phyloP scores from a whole-genome alignment of 2,113 vertebrate genomes.

The Labeo rohita region DNA sequence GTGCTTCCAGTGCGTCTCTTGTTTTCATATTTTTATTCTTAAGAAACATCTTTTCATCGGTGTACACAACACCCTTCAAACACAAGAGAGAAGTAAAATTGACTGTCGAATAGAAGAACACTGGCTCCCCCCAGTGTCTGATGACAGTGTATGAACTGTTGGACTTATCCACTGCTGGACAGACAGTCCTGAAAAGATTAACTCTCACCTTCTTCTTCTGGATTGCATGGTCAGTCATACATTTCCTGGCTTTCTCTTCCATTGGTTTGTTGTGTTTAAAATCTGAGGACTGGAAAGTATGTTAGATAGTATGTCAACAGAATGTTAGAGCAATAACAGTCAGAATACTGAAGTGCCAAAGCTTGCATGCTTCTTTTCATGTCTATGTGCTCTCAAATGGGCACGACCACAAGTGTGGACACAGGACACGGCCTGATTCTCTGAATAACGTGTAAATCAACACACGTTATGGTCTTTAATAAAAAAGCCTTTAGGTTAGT shows the following conservation, averaged over 20 bases:
- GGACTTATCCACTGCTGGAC: background rate
- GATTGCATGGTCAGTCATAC: conserved; percentile 84
- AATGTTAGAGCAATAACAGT: too few species aligned
- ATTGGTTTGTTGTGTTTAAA: conserved; percentile 89
- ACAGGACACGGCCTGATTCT: too few species aligned
- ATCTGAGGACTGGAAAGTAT: conserved; percentile 82
- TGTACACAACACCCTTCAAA: conserved; percentile 59
- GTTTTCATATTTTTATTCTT: conserved; percentile 51
- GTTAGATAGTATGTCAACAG: too few species aligned
- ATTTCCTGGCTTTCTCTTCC: conserved; percentile 80
- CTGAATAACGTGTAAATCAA: too few species aligned
- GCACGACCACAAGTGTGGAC: too few species aligned
- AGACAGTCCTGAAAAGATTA: background rate
- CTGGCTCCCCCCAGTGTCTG: conserved; percentile 59
- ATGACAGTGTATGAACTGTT: background rate
- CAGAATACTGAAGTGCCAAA: too few species aligned
- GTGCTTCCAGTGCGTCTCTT: conserved; percentile 64
- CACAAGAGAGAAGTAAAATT: background rate
- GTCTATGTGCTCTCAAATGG: too few species aligned
- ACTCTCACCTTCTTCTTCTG: conserved; percentile 76
- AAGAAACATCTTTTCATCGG: conserved; percentile 50
- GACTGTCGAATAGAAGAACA: background rate
- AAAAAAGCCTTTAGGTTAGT: too few species aligned
- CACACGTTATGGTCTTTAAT: too few species aligned
- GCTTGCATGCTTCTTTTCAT: too few species aligned